Evolutionary conservation across 2,113 vertebrate species (phyloP).

Genomic region (Leptodactylus fuscus): DNA sequence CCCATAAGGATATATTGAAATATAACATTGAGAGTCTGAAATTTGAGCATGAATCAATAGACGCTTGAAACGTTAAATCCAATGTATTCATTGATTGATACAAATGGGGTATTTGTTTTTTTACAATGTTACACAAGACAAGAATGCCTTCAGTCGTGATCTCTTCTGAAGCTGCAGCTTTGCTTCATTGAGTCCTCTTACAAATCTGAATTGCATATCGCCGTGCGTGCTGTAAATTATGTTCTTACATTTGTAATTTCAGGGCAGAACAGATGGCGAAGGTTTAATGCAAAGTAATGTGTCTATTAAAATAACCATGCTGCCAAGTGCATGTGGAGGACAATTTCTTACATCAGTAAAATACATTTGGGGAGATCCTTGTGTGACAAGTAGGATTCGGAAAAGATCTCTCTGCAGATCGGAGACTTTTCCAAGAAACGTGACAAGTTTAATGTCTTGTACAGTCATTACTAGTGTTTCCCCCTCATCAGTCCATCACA

Average conservation of each 20-base stretch:
- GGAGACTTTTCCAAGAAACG: neutral
- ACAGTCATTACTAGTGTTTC: too few species aligned
- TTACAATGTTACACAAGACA: neutral
- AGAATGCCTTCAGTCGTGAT: neutral
- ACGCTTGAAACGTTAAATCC: too few species aligned
- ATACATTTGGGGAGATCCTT: neutral
- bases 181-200: conserved; percentile 37
- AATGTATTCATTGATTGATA: too few species aligned
- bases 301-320: conserved; percentile 20
- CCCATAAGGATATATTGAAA: too few species aligned
- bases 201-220: conserved; percentile 34
- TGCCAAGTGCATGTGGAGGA: conserved; percentile 9
- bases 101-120: too few species aligned
- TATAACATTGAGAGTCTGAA: too few species aligned
- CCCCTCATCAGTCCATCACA: too few species aligned
- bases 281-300: conserved; percentile 43
- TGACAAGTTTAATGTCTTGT: too few species aligned
- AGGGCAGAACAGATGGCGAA: conserved; percentile 43
- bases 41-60: too few species aligned
- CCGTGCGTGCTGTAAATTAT: conserved; percentile 20
- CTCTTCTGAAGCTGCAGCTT: neutral
- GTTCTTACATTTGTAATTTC: conserved; percentile 44
- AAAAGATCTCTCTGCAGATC: neutral
- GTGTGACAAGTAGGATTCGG: neutral
- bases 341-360: neutral